Base-by-base conservation (phyloP, 2,113 vertebrate species). In the Lipotes vexillifer region DNA sequence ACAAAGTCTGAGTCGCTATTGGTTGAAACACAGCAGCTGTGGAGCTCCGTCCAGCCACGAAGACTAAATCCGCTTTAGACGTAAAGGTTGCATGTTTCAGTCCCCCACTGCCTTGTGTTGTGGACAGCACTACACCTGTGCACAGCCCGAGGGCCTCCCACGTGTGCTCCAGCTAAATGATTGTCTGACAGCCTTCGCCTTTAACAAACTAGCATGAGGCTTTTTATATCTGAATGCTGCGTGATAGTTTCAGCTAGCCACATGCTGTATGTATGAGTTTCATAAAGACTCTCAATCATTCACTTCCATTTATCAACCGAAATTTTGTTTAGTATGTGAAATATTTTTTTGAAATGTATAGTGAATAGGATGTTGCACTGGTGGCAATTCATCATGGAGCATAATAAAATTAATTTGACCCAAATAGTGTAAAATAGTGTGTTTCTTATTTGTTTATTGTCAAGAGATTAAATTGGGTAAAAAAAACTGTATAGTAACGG, bases 321-420 rank as follows among this genome's bases (percentile, higher is more conserved):
- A 99, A 98, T 98, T 99, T 98, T 98, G 96, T 97, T 99, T 98
- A 98, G 98, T 99, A 98, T 99, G 98, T 99, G 98, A 99, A 98
- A 98, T 97, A 17, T 97, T 96, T 96, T 98, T 98, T 98, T 98
- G 98, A 98, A 98, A 98, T 99, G 99, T 99, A 98, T 98, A 99
- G 99, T 98, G 98, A 99, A 98, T 99, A 99, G 98, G 99, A 99
- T 99, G 98, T 99, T 99, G 99, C 99, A 99, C 99, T 99, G 99
- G 99, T 99, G 99, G 99, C 99, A 99, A 99, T 99, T 99, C 99
- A 99, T 99, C 98, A 98, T 98, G 98, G 97, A 99, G 97, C 98
- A 98, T 99, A 99, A 99, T 99, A 99, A 99, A 99, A 99, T 99
- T 99, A 99, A 99, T 99, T 99, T 99, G 98, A 98, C 97, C 97